Percentiles rank a stretch among this genome's conserved stretches.
Evolutionary conservation across 2,113 vertebrate species (phyloP).

Genomic region (Notarius quadriscutis): DNA sequence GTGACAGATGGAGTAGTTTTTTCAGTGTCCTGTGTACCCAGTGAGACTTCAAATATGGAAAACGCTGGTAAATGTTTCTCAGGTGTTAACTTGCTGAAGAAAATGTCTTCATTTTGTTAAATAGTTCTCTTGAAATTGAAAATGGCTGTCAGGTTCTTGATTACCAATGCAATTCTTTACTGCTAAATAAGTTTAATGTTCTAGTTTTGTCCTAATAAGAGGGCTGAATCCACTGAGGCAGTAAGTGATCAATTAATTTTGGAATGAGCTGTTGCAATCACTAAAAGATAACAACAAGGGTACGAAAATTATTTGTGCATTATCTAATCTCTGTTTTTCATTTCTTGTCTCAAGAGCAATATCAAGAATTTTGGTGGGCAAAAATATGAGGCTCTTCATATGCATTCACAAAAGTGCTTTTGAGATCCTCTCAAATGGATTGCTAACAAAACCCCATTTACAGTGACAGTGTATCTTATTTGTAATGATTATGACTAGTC

Average conservation of each 20-base stretch:
- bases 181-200: conserved; percentile 5
- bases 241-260: neutral
- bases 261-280: conserved; percentile 27
- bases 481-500: neutral
- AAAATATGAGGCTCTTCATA: conserved; percentile 34
- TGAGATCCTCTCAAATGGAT: conserved; percentile 47
- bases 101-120: neutral
- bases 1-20: conserved; percentile 24
- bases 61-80: conserved; percentile 14
- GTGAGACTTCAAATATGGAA: conserved; percentile 11
- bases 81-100: conserved; percentile 16
- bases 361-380: conserved; percentile 20
- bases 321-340: conserved; percentile 5
- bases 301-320: conserved; percentile 19
- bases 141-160: conserved; percentile 8
- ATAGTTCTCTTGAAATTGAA: neutral
- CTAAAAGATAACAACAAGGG: neutral
- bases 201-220: conserved; percentile 22
- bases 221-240: neutral
- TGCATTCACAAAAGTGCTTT: conserved; percentile 32
- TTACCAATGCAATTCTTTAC: neutral
- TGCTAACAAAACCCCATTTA: conserved; percentile 40
- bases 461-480: neutral
- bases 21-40: neutral
- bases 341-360: neutral